Evolutionary conservation across 1,140 invertebrate species (phyloP), one percentile per base, ranked within the genome.

Genomic region (Archegozetes longisetosus): DNA sequence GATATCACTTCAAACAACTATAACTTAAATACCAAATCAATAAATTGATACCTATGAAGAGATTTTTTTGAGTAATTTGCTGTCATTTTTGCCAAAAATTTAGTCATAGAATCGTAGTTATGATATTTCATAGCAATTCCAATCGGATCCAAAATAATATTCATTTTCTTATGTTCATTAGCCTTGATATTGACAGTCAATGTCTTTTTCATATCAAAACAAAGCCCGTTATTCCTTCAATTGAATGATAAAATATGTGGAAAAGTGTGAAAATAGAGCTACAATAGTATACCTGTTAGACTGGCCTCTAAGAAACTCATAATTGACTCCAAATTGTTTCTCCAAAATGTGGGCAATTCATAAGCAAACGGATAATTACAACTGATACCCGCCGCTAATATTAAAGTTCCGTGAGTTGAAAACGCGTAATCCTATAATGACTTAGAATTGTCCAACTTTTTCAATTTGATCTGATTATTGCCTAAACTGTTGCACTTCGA

Each of bases 361-460:
- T 72, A 71, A 14, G 80, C 73, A 1, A 68, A 60, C 0, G 87
- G 86, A 75, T 85, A 85, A 64, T 84, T 84, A 67, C 87, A 91
- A 50, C 80, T 74, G 20, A 81, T 67, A 62, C 77, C 76, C 25
- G 77, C 70, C 49, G 73, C 68, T 27, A 70, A 50, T 68, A 69
- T 55, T 3, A 32, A 48, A 62, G 51, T 46, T 53, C 28, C 25
- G 17, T 46, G 25, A 60, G 28, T 24, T 27, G n/a, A 58, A 48
- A 22, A 49, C 0, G 32, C 32, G 17, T 40, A 40, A 17, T 40
- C 32, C 17, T 9, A 40, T 40, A 40, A 9, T 40, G 32, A 40
- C 17, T 40, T 40, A 17, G 6, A 17, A 40, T 9, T 40, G 32
- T 40, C 6, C 17, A 17, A 40, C 32, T 9, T 9, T 17, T 40